Base-by-base conservation (phyloP, 2,797 vertebrate genomes). In the Gorsachius magnificus region DNA sequence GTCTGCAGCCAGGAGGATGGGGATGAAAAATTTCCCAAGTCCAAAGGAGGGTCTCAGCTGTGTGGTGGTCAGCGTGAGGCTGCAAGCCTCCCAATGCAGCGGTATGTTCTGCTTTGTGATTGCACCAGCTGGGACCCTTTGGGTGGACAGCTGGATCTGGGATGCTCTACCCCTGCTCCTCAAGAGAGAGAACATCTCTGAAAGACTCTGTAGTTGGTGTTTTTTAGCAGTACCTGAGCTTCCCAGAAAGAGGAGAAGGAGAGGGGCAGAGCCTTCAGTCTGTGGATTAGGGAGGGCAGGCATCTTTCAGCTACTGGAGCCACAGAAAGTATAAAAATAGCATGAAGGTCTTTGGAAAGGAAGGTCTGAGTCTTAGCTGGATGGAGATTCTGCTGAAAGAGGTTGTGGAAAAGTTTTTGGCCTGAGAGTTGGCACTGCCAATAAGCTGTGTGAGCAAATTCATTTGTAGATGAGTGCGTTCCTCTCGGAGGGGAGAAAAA, bases 31-130 rank as follows among this genome's bases (percentile, higher is more conserved):
- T 63, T 53, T 11, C 33, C 19, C 14, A 13, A 11, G 57, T 8
- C 35, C 21, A 10, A 63, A 60, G 81, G 31, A 50, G 21, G 6
- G 8, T 35, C 33, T 69, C 64, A 71, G 41, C 28, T 91, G 46
- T 10, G 6, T 10, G n/a, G 53, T 53, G 41, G 5, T 33, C n/a
- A n/a, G 33, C 0, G 1, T 35, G 69, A 50, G 29, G 51, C 8
- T 57, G 24, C 4, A 13, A 15, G 50, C 14, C 19, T 77, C 64
- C 15, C 0, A 0, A 6, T 57, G 31, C 53, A 48, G 57, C 3
- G 4, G 15, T 14, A 11, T 0, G 0, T 56, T 96, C 31, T 90
- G 74, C 51, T 79, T 84, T 28, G 3, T 31, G 46, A 2, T 45
- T 75, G 64, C 46, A 51, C 50, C n/a, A 35, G 11, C 35, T 90